Base-by-base conservation (phyloP, 2,888 invertebrate genomes). In the Dugesia japonica region DNA sequence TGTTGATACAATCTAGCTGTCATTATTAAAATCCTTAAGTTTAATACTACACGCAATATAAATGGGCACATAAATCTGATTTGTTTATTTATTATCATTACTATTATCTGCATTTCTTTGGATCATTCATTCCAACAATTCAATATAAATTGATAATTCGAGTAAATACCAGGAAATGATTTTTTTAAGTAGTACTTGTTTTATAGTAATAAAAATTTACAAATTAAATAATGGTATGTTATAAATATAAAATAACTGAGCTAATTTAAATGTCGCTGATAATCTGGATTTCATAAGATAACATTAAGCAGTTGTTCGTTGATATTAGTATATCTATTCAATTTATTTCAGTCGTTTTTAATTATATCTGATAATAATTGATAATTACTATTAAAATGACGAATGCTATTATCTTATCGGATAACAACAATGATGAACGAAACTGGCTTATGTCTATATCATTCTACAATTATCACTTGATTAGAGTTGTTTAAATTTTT, bases 21-120 rank as follows among this genome's bases (percentile, higher is more conserved):
- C 56, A 56, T 56, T 56, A 56, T 56, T 56, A 56, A 56, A 56
- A 56, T 56, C 56, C n/a, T 56, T 56, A 56, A 56, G 56, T 56
- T 56, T 56, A 56, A n/a, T n/a, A 56, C 56, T 56, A 56, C 56
- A 56, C 56, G 56, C 56, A 56, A 56, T 56, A 56, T 56, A 56
- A 56, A 56, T 56, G 56, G 56, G 56, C 56, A 56, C 56, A 56
- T 56, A 56, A 56, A 56, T 56, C 56, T 56, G 56, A 56, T 56
- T 56, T 56, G 56, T 56, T 56, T 56, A 56, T 56, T 56, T 20
- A 23, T 56, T 56, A 56, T 56, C 56, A 9, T 56, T 56, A 56
- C 56, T n/a, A 56, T 56, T 56, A 56, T 56, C 56, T 56, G 56
- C 56, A 56, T 56, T 56, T 56, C 4, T 56, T 56, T 56, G 56